Base-by-base conservation (phyloP, 2,113 vertebrate species). In the Xyliphius kryptos region DNA sequence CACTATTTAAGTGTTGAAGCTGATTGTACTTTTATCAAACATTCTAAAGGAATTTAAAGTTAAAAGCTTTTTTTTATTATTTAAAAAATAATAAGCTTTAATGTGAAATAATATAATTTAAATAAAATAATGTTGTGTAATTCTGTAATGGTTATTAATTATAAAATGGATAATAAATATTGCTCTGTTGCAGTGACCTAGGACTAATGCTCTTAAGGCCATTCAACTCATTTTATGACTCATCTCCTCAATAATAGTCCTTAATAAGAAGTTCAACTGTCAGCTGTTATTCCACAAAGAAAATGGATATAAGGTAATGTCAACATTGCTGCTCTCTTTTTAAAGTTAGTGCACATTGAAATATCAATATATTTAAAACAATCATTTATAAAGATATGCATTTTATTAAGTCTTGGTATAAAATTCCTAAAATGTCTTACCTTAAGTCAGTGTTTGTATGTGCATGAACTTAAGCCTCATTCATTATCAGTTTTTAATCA, bases 1-100 rank as follows among this genome's bases (percentile, higher is more conserved):
- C 51, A 57, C 64, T 67, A 80, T 82, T 81, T 71, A 67, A 68
- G 75, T 86, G 84, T 86, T 88, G 84, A 85, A 72, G 44, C 26
- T 32, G 44, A 43, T 48, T 32, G 26, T 53, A 47, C 20, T 41
- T 5, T 21, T 16, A 54, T 22, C 13, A 38, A 58, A 46, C 10
- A 32, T 32, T 5, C 26, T n/a, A n/a, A n/a, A n/a, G n/a, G n/a
- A 32, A 6, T 32, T 5, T 32, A 6, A 32, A 32, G 7, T 32
- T 32, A 32, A 6, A 32, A 32, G 26, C 4, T 1, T 1, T 5
- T 32, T 32, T 32, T 32, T 32, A n/a, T n/a, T n/a, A n/a, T n/a
- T n/a, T n/a, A n/a, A 1, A 32, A 26, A 32, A 32, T 32, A 32
- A 32, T 5, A 32, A 6, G 1, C 7, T n/a, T n/a, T n/a, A n/a